Base-by-base conservation (phyloP, 2,888 invertebrate species). In the Sphecodes monilicornis region DNA sequence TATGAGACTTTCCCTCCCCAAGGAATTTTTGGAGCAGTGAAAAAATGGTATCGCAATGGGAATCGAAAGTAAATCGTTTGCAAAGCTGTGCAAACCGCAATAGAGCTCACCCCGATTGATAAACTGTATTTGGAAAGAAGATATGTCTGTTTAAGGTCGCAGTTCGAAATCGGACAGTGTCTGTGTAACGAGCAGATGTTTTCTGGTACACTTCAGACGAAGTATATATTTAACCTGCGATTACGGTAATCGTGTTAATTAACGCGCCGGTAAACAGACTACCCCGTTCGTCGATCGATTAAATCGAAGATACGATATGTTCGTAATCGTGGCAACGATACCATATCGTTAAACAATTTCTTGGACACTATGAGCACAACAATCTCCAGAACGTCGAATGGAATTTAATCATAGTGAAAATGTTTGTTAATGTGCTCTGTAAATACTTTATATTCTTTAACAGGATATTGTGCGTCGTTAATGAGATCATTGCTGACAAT, bases 221-320 rank as follows among this genome's bases (percentile, higher is more conserved):
- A 64, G 57, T 46, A 54, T 46, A 54, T 13, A n/a, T 72, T 46
- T 78, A 68, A 57, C 71, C 16, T 26, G 22, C 41, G 81, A 73
- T 81, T 73, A 46, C 6, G 69, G n/a, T 54, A 80, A 80, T 80
- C 71, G 66, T 26, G 36, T 41, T 73, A 43, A 72, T 78, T 18
- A 43, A 36, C 18, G 11, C 8, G 32, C 16, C 18, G 29, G 79
- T 69, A 79, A 74, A 79, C 57, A 75, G 36, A 16, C 54, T 16
- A 26, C 11, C 26, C 26, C 26, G 32, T 43, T 39, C 26, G 16
- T 2, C 18, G 54, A 68, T 6, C 6, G 66, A 77, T 60, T 36
- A 36, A 32, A 32, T 46, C 32, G 29, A 10, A 26, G 50, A 68
- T 75, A 75, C 8, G 29, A 64, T n/a, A 41, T 43, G 18, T 32